phyloP scores from a whole-genome alignment of 2,113 vertebrate genomes.

The Nymphicus hollandicus region DNA sequence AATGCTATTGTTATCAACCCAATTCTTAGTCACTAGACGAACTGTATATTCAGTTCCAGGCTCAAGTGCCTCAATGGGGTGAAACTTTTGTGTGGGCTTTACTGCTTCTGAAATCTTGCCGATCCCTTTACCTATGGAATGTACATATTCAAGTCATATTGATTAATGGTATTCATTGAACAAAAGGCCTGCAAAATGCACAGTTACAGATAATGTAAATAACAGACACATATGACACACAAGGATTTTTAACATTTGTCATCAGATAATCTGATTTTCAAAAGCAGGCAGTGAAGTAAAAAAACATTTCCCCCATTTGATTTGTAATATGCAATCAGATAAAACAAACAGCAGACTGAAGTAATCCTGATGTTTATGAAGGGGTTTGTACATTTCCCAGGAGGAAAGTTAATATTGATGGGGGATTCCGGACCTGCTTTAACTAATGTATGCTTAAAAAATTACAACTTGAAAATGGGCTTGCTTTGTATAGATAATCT shows the following conservation, averaged over 20 bases:
- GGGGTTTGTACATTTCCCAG: not conserved
- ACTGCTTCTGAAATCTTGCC: slow-evolving; percentile 83
- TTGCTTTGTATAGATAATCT: slow-evolving; percentile 32
- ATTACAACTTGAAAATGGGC: slow-evolving; percentile 10
- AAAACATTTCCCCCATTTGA: not conserved
- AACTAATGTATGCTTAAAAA: slow-evolving; percentile 11
- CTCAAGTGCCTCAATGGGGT: slow-evolving; percentile 83
- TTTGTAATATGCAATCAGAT: not conserved
- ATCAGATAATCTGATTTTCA: not conserved
- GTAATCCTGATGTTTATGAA: slow-evolving; percentile 29
- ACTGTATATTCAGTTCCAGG: slow-evolving; percentile 85
- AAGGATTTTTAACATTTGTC: not conserved
- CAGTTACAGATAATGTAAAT: not conserved
- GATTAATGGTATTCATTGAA: not conserved
- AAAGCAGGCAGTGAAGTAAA: not conserved
- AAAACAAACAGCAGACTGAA: not conserved
- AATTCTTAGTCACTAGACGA: slow-evolving; percentile 86
- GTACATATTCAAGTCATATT: slow-evolving; percentile 73
- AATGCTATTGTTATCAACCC: slow-evolving; percentile 90
- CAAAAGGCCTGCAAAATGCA: slow-evolving; percentile 22
- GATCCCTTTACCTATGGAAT: slow-evolving; percentile 83
- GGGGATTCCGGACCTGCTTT: slow-evolving; percentile 45
- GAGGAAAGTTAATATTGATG: not conserved
- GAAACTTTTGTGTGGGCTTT: slow-evolving; percentile 84
- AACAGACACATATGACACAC: not conserved